Conservation (phyloP, 2,888 invertebrate genomes). For the Sipha maydis region DNA sequence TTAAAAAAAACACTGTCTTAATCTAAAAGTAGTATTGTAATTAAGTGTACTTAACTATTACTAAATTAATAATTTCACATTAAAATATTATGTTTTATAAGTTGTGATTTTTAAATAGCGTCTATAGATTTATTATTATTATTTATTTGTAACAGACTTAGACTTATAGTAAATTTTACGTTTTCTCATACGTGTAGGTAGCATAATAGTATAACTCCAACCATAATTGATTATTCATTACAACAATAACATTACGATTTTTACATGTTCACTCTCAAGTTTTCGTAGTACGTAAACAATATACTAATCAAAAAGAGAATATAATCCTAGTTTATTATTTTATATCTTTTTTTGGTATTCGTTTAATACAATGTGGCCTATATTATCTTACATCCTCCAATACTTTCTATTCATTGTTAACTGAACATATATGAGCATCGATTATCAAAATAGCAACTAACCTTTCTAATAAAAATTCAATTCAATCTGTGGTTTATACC, state of each 20-base stretch:
- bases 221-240: not conserved
- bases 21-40: not conserved
- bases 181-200: not conserved
- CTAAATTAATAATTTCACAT: not conserved
- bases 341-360: not conserved
- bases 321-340: not conserved
- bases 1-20: too few species aligned
- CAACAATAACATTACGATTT: not conserved
- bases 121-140: not conserved
- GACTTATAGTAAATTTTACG: not conserved
- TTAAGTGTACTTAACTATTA: not conserved
- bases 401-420: constrained; percentile 38
- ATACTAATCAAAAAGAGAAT: not conserved
- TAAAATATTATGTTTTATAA: not conserved
- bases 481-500: constrained; percentile 28
- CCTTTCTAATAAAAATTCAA: constrained; percentile 45
- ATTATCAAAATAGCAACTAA: not conserved
- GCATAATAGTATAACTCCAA: not conserved
- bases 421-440: constrained; percentile 13
- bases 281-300: not conserved
- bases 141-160: not conserved
- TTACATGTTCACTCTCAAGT: not conserved
- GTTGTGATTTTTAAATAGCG: not conserved
- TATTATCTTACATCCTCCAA: not conserved
- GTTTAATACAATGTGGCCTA: not conserved